Conservation (phyloP, 2,797 vertebrate genomes). For the Pantherophis alleghaniensis region DNA sequence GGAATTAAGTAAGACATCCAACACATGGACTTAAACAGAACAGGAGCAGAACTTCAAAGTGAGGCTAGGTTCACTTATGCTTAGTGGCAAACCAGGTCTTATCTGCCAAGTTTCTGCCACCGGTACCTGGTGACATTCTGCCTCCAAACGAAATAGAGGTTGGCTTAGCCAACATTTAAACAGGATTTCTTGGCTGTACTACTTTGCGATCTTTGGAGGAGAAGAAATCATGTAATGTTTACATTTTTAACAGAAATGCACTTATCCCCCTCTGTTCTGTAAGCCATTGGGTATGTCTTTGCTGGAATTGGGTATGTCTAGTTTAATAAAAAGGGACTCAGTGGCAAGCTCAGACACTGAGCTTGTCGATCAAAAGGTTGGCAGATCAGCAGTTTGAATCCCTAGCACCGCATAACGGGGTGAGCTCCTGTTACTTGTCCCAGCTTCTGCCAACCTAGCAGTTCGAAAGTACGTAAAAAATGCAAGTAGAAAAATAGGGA, state of each 20-base stretch:
- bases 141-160: neutral
- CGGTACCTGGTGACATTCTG: neutral
- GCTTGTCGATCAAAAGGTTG: too few species aligned
- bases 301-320: neutral
- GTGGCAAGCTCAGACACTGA: too few species aligned
- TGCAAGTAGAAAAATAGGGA: too few species aligned
- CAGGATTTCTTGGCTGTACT: neutral
- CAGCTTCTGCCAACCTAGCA: too few species aligned
- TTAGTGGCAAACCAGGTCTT: neutral
- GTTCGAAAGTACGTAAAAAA: too few species aligned
- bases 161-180: neutral
- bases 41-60: neutral
- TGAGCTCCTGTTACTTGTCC: too few species aligned
- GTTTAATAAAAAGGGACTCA: neutral
- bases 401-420: too few species aligned
- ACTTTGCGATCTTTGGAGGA: neutral
- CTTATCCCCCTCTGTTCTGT: neutral
- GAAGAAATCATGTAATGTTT: neutral
- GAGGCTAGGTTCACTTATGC: neutral
- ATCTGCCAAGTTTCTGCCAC: neutral
- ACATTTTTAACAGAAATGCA: neutral
- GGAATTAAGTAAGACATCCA: slow-evolving; percentile 55
- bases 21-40: slow-evolving; percentile 22
- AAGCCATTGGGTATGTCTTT: neutral
- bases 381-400: too few species aligned